Base-by-base conservation (phyloP, 1,140 invertebrate genomes). In the Aphidius gifuensis region DNA sequence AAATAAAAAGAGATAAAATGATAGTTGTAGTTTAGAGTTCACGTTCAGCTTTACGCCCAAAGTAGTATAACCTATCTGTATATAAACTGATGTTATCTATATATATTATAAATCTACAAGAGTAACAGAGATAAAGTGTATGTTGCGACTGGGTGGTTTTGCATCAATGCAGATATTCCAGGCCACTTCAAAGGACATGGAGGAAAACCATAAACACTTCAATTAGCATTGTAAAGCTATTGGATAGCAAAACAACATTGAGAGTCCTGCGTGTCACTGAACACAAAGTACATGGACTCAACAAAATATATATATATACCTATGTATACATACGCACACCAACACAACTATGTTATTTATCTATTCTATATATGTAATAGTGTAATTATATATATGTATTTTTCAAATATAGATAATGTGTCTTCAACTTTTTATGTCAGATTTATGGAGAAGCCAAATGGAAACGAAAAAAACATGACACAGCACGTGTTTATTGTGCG, bases 361-460 rank as follows among this genome's bases (percentile, higher is more conserved):
- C 23, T 53, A 38, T 53, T 53, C 32, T 6, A 2, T 23, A 38
- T 53, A 9, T 8, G 40, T 23, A 53, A 39, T 53, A 16, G 16
- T 16, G 8, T 32, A 53, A 53, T 16, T 53, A 32, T 32, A 53
- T 32, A 32, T 53, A 4, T 5, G 44, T 45, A 45, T 11, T 2
- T 45, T 2, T 32, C 16, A 16, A 16, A 32, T 32, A 32, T 4
- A 32, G 23, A 1, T 32, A 32, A 32, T 32, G 23, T 32, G 23
- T 32, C 23, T 32, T 32, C 23, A 32, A 59, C 61, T 46, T 77
- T 79, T 77, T 75, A 76, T 72, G 70, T 63, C 67, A 73, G 72
- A 79, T 79, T 79, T 79, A 79, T 74, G 70, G 72, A 65, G 68
- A 73, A 32, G 66, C 69, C 74, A 79, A 79, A 79, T 78, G 76